These are phyloP conservation scores for Sarcophaga variegata DNA, from an alignment of 2,888 invertebrate genomes.

Conservation along the genomic window DNA sequence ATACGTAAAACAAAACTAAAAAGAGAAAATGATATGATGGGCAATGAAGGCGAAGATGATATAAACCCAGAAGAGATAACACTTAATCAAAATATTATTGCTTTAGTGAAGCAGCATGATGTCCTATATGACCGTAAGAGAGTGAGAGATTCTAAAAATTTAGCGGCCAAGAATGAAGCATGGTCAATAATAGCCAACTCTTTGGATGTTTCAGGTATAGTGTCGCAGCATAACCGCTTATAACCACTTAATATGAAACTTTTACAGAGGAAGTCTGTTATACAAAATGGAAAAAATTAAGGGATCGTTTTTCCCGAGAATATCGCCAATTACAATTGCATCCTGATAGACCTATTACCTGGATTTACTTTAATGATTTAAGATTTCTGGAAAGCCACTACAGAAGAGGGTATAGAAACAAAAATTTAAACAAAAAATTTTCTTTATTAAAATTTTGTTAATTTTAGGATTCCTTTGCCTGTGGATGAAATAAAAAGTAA, in stretches of 20 bases:
- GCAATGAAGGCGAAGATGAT: conserved; percentile 54
- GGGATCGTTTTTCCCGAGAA: conserved; percentile 78
- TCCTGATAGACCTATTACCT: conserved; percentile 73
- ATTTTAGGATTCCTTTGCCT: conserved; percentile 65
- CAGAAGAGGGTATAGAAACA: conserved; percentile 73
- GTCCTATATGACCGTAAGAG: conserved; percentile 77
- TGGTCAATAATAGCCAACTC: conserved; percentile 76
- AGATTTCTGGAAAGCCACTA: conserved; percentile 76
- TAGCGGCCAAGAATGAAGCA: conserved; percentile 77
- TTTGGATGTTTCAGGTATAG: conserved; percentile 75
- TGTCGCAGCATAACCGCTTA: background rate
- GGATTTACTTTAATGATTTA: conserved; percentile 76
- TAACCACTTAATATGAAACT: background rate
- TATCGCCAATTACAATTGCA: conserved; percentile 75
- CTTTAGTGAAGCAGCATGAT: conserved; percentile 76
- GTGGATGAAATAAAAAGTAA: conserved; percentile 63
- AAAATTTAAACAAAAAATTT: background rate
- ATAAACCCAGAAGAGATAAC: conserved; percentile 72
- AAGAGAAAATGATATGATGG: conserved; percentile 22
- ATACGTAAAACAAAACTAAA: conserved; percentile 62
- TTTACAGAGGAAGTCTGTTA: conserved; percentile 76
- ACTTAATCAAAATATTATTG: conserved; percentile 75
- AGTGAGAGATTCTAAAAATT: conserved; percentile 78
- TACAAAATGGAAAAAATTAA: conserved; percentile 77
- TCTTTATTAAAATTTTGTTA: background rate